Base-by-base conservation (phyloP, 2,113 vertebrate species). In the Lamprotornis superbus region DNA sequence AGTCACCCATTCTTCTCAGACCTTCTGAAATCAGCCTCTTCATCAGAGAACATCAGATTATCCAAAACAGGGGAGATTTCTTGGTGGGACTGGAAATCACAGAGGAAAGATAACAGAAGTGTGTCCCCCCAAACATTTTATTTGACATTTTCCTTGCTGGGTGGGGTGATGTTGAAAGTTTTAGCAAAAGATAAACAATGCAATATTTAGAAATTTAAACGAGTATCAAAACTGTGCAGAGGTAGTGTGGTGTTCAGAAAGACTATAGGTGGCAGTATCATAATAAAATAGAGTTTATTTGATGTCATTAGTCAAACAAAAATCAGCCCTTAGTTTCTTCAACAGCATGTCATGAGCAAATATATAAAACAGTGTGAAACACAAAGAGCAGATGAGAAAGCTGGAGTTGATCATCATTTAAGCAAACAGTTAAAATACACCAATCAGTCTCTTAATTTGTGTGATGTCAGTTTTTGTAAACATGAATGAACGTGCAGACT, bases 231-330 rank as follows among this genome's bases (percentile, higher is more conserved):
- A 57, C 37, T 69, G 11, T 71, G 31, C 22, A 42, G 67, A 23
- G 12, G 5, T 42, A 50, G 19, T 52, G 25, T 46, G 53, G 14
- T 68, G 19, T 87, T 85, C 82, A 87, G 46, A 80, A 73, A 87
- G 86, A 83, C 94, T 74, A 85, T 85, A 94, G 84, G 57, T 94
- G 94, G 87, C 87, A 95, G 93, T 67, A 94, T 89, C 69, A 77
- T 90, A 89, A 83, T 89, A 73, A 93, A 95, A 89, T 50, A 87
- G 47, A 63, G 23, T 73, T 94, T 81, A 44, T 25, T 64, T 61
- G 22, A 16, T 73, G 23, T 47, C 31, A 59, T 67, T 35, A 64
- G 47, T 49, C 33, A 53, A 64, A 52, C 9, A 59, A 63, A 86
- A 47, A 42, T 80, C 52, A 33, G 22, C 33, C 21, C 37, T 40